Evolutionary conservation across 2,888 invertebrate species (phyloP).

Genomic region (Craniophora ligustri): DNA sequence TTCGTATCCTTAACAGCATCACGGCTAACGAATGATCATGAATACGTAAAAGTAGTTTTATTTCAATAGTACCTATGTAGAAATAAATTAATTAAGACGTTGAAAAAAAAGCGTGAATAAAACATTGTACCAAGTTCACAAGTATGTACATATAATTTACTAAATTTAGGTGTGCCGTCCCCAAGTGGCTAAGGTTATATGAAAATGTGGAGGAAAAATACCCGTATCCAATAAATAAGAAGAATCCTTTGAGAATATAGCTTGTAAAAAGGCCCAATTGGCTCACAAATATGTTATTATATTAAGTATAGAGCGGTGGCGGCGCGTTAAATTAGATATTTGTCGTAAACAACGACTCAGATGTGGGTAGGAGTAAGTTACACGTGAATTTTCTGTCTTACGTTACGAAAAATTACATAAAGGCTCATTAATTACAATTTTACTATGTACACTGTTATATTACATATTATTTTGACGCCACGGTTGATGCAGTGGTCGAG

Average conservation of each 20-base stretch:
- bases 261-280: slow-evolving; percentile 15
- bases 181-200: slow-evolving; percentile 3
- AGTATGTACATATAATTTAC: slow-evolving; percentile 21
- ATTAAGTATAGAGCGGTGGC: slow-evolving; percentile 24
- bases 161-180: slow-evolving; percentile 24
- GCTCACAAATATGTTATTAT: slow-evolving; percentile 38
- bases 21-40: no score
- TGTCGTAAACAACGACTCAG: slow-evolving; percentile 50
- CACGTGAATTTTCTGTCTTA: slow-evolving; percentile 35
- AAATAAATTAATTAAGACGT: no score
- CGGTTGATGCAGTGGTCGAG: no score
- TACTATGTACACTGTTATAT: slow-evolving; percentile 1
- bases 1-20: no score
- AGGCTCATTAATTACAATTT: slow-evolving; percentile 15
- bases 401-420: slow-evolving; percentile 16
- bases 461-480: neutral
- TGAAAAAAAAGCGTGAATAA: no score
- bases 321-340: slow-evolving; percentile 53
- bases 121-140: no score
- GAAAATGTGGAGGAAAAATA: slow-evolving; percentile 22
- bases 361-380: slow-evolving; percentile 40
- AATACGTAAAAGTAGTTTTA: no score
- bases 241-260: slow-evolving; percentile 19
- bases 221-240: slow-evolving; percentile 4
- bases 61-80: no score